These are phyloP conservation scores for Phalacrocorax brasilianus DNA, from an alignment of 2,113 vertebrate genomes.

Conservation along the genomic window DNA sequence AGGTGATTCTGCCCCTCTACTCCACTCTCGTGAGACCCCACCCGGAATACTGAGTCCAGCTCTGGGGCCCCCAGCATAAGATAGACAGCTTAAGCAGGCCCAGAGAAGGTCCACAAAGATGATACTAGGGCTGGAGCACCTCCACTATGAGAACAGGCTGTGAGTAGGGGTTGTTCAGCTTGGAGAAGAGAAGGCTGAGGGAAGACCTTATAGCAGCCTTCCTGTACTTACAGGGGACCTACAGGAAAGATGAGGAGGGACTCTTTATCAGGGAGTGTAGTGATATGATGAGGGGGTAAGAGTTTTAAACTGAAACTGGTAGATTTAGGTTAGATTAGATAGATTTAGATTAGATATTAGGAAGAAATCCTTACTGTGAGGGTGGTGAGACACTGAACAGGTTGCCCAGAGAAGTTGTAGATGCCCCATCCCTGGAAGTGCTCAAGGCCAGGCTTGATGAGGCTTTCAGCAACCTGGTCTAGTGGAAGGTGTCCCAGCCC, in stretches of 20 bases:
- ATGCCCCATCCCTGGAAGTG: not conserved
- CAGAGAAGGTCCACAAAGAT: not conserved
- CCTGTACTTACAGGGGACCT: not conserved
- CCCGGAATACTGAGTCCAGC: not conserved
- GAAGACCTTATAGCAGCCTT: not conserved
- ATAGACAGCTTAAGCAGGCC: rapidly evolving
- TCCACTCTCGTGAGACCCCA: not conserved
- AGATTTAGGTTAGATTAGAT: not conserved
- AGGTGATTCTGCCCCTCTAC: not conserved
- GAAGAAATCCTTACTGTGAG: not conserved
- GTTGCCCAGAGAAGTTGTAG: not conserved
- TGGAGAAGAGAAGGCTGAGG: not conserved
- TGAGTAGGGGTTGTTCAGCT: not conserved
- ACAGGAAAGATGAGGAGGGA: not conserved
- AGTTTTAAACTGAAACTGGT: not conserved
- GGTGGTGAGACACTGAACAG: not conserved
- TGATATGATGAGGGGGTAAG: rapidly evolving
- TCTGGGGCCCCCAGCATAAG: too few relatives aligned
- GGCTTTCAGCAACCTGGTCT: not conserved
- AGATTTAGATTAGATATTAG: not conserved
- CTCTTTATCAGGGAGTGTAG: not conserved
- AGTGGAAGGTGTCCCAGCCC: not conserved
- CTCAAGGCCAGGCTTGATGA: not conserved
- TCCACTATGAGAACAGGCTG: not conserved
- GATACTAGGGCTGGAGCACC: not conserved